Evolutionary conservation across 1,140 invertebrate genomes (phyloP).

Genomic region (Delia radicum): DNA sequence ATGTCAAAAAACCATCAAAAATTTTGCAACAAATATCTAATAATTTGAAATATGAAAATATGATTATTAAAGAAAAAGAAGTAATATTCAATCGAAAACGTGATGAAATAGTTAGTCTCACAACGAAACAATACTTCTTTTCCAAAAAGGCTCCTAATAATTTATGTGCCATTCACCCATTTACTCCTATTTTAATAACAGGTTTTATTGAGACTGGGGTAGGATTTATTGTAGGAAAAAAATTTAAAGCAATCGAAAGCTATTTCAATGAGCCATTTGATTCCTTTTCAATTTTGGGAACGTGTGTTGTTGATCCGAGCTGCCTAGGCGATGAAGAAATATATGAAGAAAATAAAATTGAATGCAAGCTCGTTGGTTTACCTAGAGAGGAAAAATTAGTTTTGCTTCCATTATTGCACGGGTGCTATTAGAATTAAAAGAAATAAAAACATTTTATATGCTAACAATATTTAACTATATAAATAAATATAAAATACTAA

Average conservation of each 20-base stretch:
- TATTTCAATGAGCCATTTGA: neutral
- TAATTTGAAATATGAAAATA: neutral
- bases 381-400: neutral
- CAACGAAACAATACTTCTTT: neutral
- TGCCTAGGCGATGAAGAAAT: neutral
- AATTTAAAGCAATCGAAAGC: neutral
- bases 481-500: too few relatives aligned
- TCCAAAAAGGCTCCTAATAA: slow-evolving; percentile 3
- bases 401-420: neutral
- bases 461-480: too few relatives aligned
- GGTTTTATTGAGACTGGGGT: neutral
- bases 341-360: neutral
- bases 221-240: neutral
- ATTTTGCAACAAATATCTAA: too few relatives aligned
- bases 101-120: neutral
- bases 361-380: slow-evolving; percentile 3
- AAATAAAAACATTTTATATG: too few relatives aligned
- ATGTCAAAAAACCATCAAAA: neutral
- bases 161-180: neutral
- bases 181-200: slow-evolving; percentile 1
- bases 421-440: too few relatives aligned
- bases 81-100: neutral
- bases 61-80: neutral
- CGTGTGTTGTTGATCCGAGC: neutral
- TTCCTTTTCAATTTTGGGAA: neutral